A percentile compares a stretch with the other conserved stretches of the same genome.
Conservation (phyloP, 2,888 invertebrate genomes). For the Dusona sp. region DNA sequence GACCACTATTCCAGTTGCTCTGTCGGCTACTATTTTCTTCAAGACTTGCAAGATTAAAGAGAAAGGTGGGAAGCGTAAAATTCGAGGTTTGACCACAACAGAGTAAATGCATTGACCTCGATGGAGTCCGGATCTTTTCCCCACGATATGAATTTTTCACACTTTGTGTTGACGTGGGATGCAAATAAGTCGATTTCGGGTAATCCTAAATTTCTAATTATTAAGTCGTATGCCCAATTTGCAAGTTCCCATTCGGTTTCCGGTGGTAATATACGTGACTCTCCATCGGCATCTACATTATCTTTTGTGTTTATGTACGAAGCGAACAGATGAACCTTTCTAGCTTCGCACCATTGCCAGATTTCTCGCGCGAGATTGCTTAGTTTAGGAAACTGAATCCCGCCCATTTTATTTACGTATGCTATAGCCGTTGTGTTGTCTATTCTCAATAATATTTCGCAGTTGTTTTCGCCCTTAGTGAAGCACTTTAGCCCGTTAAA, state of each 20-base stretch:
- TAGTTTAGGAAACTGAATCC: too few relatives aligned
- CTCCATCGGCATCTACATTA: slow-evolving; percentile 51
- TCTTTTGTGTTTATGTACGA: slow-evolving; percentile 48
- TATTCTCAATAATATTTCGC: slow-evolving; percentile 59
- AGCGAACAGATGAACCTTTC: slow-evolving; percentile 44
- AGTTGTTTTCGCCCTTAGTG: slow-evolving; percentile 24
- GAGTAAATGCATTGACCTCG: slow-evolving; percentile 72
- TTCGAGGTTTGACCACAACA: slow-evolving; percentile 39
- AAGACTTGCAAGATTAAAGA: slow-evolving; percentile 50
- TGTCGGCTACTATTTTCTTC: slow-evolving; percentile 47
- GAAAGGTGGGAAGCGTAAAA: slow-evolving; percentile 64
- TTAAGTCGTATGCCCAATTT: slow-evolving; percentile 23
- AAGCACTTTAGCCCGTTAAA: slow-evolving; percentile 69
- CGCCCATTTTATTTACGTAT: slow-evolving; percentile 12
- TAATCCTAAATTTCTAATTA: slow-evolving; percentile 24
- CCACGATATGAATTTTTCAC: slow-evolving; percentile 72
- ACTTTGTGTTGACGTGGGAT: slow-evolving; percentile 70
- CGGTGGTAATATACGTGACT: slow-evolving; percentile 24
- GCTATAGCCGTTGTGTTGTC: slow-evolving; percentile 66
- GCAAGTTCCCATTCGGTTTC: slow-evolving; percentile 57
- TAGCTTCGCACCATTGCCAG: slow-evolving; percentile 60
- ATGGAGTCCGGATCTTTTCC: slow-evolving; percentile 66
- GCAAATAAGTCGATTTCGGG: slow-evolving; percentile 74
- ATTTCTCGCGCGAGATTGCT: slow-evolving; percentile 36
- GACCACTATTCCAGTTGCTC: slow-evolving; percentile 50